Evolutionary conservation across 2,888 invertebrate species (phyloP), one percentile per base, ranked within the genome.

Genomic region (Trachelus tabidus): DNA sequence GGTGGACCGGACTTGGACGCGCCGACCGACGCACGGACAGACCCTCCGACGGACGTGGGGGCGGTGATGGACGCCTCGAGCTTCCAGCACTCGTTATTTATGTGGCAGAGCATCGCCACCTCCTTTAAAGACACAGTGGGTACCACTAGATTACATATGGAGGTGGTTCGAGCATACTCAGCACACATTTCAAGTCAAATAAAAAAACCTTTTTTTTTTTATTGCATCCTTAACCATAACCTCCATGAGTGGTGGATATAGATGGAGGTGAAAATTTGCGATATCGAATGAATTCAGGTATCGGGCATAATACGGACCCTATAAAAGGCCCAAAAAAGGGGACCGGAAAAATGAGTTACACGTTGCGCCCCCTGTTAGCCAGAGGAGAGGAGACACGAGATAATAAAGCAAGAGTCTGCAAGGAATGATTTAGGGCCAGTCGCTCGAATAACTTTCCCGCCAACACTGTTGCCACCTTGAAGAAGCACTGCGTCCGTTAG

Each of bases 401-500:
- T 86, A 88, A 89, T 88, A 89, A 88, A 87, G 89, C 88, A 81
- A 86, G 83, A 89, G 89, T 89, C 89, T 84, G 80, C 83, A 84
- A 84, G 85, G 86, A 88, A 90, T 90, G 90, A 90, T 90, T 90
- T 90, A 90, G 87, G 85, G 86, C 83, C 86, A 85, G 85, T 84
- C 84, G 85, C 84, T 86, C 86, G 86, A 90, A 90, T 89, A 90
- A 88, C 88, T 89, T 90, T 88, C 88, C 89, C 86, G 88, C 87
- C 88, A 88, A 90, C 88, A 87, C 87, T 87, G 88, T 89, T 88
- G 87, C 89, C 89, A 88, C 87, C 88, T 88, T 86, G 84, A 86
- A 87, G 83, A 81, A 83, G 82, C 80, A 80, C 79, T 77, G 81
- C 80, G 75, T 73, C 73, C 73, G 77, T 76, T 77, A 69, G 75